These are phyloP conservation scores for Enteromius fasciolatus DNA, from an alignment of 2,797 vertebrate genomes.

Conservation along the genomic window DNA sequence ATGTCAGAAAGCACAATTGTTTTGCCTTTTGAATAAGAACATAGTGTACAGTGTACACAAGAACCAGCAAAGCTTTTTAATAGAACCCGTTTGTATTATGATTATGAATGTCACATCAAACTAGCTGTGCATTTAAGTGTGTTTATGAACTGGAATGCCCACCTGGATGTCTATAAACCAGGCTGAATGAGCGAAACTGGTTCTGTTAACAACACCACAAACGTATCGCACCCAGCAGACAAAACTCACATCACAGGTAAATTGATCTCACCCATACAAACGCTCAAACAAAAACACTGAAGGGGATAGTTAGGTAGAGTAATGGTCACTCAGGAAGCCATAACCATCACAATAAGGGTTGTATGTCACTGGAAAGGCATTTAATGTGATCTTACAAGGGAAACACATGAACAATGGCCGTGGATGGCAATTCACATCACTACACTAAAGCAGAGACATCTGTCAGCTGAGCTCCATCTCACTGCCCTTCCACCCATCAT, in stretches of 20 bases:
- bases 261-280: neutral
- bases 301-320: slow-evolving; percentile 2
- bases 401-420: neutral
- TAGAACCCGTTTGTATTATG: slow-evolving; percentile 21
- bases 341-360: slow-evolving; percentile 4
- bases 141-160: neutral
- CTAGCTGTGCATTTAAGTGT: neutral
- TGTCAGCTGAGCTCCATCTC: slow-evolving; percentile 17
- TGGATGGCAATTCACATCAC: slow-evolving; percentile 2
- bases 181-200: slow-evolving; percentile 10
- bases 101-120: slow-evolving; percentile 16
- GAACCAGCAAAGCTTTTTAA: neutral
- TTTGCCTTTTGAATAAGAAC: slow-evolving; percentile 8
- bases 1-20: neutral
- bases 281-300: neutral
- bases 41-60: slow-evolving; percentile 1
- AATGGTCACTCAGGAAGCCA: neutral
- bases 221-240: slow-evolving; percentile 9
- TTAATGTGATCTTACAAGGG: neutral
- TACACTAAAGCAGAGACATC: slow-evolving; percentile 21
- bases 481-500: slow-evolving; percentile 14
- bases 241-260: neutral
- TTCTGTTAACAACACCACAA: slow-evolving; percentile 7
- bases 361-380: neutral
- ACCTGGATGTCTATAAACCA: neutral